Evolutionary conservation across 2,888 invertebrate genomes (phyloP).

Genomic region (Athalia rosae): DNA sequence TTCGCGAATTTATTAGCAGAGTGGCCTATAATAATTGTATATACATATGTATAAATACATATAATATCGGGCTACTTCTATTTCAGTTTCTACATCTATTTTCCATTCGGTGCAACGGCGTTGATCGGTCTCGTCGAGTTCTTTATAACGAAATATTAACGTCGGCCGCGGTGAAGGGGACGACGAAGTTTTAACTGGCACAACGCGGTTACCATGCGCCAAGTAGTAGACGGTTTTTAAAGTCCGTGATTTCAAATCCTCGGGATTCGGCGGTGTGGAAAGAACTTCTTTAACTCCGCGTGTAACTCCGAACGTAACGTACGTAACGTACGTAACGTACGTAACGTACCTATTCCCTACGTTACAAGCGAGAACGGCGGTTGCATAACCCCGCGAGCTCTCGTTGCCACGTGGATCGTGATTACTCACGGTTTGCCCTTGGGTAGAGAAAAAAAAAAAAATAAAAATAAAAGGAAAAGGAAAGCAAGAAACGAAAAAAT

Average conservation of each 20-base stretch:
- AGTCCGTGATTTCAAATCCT: no score
- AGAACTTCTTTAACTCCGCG: background rate
- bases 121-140: background rate
- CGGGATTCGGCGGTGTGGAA: conserved; percentile 15
- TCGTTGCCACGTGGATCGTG: conserved; percentile 50
- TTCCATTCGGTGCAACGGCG: no score
- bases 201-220: conserved; percentile 36
- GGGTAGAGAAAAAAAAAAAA: background rate
- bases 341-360: background rate
- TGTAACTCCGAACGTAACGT: background rate
- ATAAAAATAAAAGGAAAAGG: no score
- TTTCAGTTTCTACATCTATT: no score
- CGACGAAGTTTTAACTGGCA: conserved; percentile 17
- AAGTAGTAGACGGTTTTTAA: conserved; percentile 4
- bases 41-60: no score
- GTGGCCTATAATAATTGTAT: no score
- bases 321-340: background rate
- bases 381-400: conserved; percentile 45
- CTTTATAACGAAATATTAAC: conserved; percentile 23
- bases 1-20: no score
- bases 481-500: no score
- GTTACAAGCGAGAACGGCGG: conserved; percentile 15
- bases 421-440: conserved; percentile 48
- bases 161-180: conserved; percentile 41
- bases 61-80: no score